Conservation (phyloP, 2,113 vertebrate species). For the Brachypteracias leptosomus region DNA sequence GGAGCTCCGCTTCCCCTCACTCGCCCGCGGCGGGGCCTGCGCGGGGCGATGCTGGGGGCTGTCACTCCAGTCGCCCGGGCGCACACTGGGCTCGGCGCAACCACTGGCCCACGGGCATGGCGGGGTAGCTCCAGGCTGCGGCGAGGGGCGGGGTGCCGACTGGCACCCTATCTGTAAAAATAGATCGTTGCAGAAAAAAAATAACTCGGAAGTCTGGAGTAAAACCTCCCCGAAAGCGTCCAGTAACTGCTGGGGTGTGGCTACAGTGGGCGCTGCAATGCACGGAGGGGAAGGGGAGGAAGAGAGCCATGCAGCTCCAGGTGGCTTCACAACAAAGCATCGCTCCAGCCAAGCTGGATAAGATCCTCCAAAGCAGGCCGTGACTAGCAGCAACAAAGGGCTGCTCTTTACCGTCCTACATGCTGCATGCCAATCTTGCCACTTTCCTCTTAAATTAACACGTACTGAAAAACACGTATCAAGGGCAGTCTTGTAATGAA, state of each 20-base stretch:
- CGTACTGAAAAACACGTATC: not conserved
- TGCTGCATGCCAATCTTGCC: not conserved
- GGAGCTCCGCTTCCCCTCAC: no score
- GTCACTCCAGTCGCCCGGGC: no score
- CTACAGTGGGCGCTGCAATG: accelerated
- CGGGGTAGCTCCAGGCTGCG: accelerated
- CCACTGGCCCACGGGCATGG: no score
- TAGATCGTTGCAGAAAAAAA: no score
- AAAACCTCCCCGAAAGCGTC: accelerated
- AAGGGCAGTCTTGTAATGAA: not conserved
- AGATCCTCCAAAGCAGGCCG: no score
- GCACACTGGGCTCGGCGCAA: no score
- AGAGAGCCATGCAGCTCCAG: accelerated
- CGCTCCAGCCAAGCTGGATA: accelerated
- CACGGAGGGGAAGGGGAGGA: accelerated
- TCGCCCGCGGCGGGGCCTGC: no score
- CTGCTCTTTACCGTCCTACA: not conserved
- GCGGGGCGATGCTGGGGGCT: no score
- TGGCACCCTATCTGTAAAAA: no score
- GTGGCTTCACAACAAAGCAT: no score
- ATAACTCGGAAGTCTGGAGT: accelerated
- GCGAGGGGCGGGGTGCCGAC: no score
- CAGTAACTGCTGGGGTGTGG: accelerated
- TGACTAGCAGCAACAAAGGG: not conserved
- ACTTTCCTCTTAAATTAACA: no score